Evolutionary conservation across 2,888 invertebrate species (phyloP), one percentile per base, ranked within the genome.

Genomic region (Macaria notata): DNA sequence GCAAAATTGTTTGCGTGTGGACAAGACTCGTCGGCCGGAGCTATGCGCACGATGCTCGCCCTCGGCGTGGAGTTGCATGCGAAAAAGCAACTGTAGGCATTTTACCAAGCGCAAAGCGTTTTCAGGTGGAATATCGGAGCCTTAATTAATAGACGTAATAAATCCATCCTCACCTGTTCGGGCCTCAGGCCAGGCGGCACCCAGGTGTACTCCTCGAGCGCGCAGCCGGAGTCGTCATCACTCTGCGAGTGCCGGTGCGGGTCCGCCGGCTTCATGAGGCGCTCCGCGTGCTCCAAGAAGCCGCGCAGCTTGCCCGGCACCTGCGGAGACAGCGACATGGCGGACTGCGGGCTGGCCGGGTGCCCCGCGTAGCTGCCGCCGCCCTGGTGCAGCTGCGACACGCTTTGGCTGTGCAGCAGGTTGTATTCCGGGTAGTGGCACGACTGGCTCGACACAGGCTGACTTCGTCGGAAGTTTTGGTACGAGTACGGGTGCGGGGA

Each of bases 201-300:
- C 99, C 99, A 99, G 2, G 98, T 98, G 86, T 98, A 99, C 86
- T 99, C 99, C 83, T 99, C 99, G 65, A 99, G 90, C 30, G 98
- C 98, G 83, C 99, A 99, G 7, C 99, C 99, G 54, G 98, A 98
- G 88, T 99, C 99, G 81, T 99, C 98, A 83, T 99, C 99, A 63
- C 97, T 98, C 83, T 98, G 98, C 49, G 97, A 97, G 76, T 97
- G 96, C 62, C 97, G 87, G 77, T 96, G 96, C 56, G 96, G 95
- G 77, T 96, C 95, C 2, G 93, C 93, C 1, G 93, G 93, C 80
- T 93, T 93, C 78, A 93, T 93, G 64, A 94, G 86, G 62, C 94
- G 78, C 75, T 94, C 94, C 0, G 93, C 89, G 43, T 88, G 92
- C 71, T 89, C 92, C 75, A 88, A 69, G 59, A 88, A 69, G 38